Conservation (phyloP, 2,888 invertebrate species). For the Xestoiulus laeticollis region DNA sequence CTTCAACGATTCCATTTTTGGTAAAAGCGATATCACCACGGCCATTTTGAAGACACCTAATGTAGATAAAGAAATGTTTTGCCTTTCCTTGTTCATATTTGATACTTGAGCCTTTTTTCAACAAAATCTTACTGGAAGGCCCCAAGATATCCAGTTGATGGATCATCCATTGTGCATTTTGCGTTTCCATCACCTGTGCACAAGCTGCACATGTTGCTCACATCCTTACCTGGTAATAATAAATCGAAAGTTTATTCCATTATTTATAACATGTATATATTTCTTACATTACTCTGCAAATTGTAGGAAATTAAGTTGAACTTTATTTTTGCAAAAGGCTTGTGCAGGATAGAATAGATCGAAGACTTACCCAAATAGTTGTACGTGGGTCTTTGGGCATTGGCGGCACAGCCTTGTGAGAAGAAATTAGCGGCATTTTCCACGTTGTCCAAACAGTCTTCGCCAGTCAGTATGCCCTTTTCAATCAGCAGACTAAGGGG, state of each 20-base stretch:
- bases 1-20: conserved; percentile 81
- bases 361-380: conserved; percentile 11
- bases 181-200: conserved; percentile 71
- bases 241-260: neutral
- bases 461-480: neutral
- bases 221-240: conserved; percentile 5
- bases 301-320: neutral
- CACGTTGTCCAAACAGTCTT: conserved; percentile 40
- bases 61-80: neutral
- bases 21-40: conserved; percentile 91
- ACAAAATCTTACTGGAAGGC: conserved; percentile 61
- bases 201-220: conserved; percentile 77
- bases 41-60: conserved; percentile 77
- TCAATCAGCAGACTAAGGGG: neutral
- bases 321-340: neutral
- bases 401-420: conserved; percentile 12
- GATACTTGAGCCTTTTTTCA: neutral
- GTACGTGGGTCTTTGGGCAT: neutral
- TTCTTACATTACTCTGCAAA: neutral
- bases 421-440: conserved; percentile 44
- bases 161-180: conserved; percentile 82
- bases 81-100: conserved; percentile 62
- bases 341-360: neutral
- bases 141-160: conserved; percentile 64
- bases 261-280: neutral